Percentiles rank a stretch among this genome's conserved stretches.
Evolutionary conservation across 1,140 invertebrate genomes (phyloP).

Genomic region (Zaprionus nigranus): DNA sequence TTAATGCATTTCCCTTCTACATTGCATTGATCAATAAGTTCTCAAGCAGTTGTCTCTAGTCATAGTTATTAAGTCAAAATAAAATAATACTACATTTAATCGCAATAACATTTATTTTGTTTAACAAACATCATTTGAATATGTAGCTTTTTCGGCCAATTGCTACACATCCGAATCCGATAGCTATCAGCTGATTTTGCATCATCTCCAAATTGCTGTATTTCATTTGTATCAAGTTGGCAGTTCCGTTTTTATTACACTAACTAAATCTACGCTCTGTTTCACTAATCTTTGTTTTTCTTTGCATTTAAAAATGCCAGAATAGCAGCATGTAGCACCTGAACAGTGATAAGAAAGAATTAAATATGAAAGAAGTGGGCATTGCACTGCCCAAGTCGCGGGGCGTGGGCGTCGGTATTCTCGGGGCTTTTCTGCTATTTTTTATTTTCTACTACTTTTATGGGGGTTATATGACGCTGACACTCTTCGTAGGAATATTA

Average conservation of each 20-base stretch:
- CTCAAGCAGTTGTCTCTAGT: no score
- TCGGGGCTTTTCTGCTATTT: conserved; percentile 63
- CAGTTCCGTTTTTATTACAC: conserved; percentile 24
- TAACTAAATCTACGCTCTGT: conserved; percentile 27
- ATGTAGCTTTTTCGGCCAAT: background rate
- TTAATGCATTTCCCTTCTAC: no score
- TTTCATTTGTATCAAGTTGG: conserved; percentile 10
- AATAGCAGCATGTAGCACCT: conserved; percentile 55
- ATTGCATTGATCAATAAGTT: no score
- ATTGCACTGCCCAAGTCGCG: conserved; percentile 74
- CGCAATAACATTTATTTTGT: background rate
- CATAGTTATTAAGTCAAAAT: no score
- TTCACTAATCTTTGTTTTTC: conserved; percentile 12
- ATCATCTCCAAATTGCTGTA: conserved; percentile 1
- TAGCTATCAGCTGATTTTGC: conserved; percentile 23
- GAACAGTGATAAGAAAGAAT: conserved; percentile 23
- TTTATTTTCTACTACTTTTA: conserved; percentile 93
- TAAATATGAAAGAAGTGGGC: conserved; percentile 76
- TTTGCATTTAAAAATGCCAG: conserved; percentile 13
- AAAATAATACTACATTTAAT: no score
- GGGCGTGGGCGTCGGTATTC: conserved; percentile 65
- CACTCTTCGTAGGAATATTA: conserved; percentile 88
- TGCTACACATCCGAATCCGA: conserved; percentile 26
- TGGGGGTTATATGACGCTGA: conserved; percentile 89
- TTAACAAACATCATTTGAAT: background rate